Base-by-base conservation (phyloP, 2,888 invertebrate species). In the Biston betularia region DNA sequence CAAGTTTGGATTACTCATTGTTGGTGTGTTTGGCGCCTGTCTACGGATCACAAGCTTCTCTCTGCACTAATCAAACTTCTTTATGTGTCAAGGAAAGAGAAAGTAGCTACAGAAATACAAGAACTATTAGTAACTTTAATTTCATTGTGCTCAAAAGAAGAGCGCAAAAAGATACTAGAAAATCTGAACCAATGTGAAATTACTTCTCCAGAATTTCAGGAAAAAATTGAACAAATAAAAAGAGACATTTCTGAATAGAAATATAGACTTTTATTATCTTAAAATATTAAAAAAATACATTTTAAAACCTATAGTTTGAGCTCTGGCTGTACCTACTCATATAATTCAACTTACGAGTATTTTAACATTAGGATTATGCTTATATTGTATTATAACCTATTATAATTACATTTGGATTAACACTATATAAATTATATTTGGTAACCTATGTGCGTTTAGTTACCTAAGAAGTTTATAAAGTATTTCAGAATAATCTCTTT, bases 21-120 rank as follows among this genome's bases (percentile, higher is more conserved):
- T 69, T 93, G 93, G 92, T 89, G 88, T 63, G 78, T 82, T 10
- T 92, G 90, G 91, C 83, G 79, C 64, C 72, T 89, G 7, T 72
- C 78, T 7, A 71, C 79, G 11, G 88, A 89, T 55, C 79, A 86
- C 15, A 88, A 84, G 63, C 64, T 91, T 15, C 68, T 93, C 11
- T 85, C 87, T 7, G 70, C 78, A n/a, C 76, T 93, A 15, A 77
- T 93, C 0, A 93, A 90, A 78, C 74, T 86, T 14, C 80, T 92
- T 14, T 89, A 88, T 76, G 75, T 83, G 33, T 78, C 84, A 45
- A 79, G 84, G 59, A 78, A 87, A 24, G 85, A 87, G 49, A 50
- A 73, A 9, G 74, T 78, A 15, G 75, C 73, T 49, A 55, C 71
- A 54, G 79, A 81, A 68, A 77, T 90, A 40, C 85, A 87, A 49